Evolutionary conservation across 2,888 invertebrate genomes (phyloP), one percentile per base, ranked within the genome.

Genomic region (Cenopis cana): DNA sequence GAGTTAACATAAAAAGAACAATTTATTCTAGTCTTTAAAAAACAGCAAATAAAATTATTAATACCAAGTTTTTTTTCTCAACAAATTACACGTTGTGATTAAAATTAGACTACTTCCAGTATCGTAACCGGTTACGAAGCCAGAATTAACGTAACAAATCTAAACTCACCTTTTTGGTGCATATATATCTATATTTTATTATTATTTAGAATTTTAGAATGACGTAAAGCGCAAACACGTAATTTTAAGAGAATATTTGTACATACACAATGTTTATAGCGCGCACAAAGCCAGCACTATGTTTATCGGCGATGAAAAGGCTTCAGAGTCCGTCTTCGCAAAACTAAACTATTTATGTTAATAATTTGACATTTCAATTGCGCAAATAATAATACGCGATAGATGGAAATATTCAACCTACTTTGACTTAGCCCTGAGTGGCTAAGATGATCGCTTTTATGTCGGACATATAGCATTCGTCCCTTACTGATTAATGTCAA

Each of bases 261-360:
- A 17, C 33, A 66, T 65, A n/a, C 24, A 20, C 17, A 24, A 38
- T 24, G 20, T 46, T 24, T 24, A 14, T n/a, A 33, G 10, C 41
- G 38, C 41, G 68, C 68, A 60, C 68, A 68, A 60, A 24, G 36
- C 6, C 46, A 14, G n/a, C 46, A 46, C 46, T 14, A 1, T 46
- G n/a, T n/a, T 46, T 46, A 46, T n/a, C n/a, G n/a, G 6, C 46
- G 46, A 46, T n/a, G n/a, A n/a, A 46, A 46, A 46, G n/a, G 41
- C 5, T 5, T n/a, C 0, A 0, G 3, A n/a, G n/a, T 8, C 6
- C 41, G 10, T 41, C 14, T 41, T 14, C n/a, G 14, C 6, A 6
- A 41, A 41, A 12, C n/a, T n/a, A n/a, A n/a, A n/a, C n/a, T 41
- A 4, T 41, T 14, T 5, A 14, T 41, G 14, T 12, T 14, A 41